Percentiles rank a stretch among this genome's conserved stretches.
These are phyloP conservation scores for Stomorhina lunata DNA, from an alignment of 2,888 invertebrate genomes.

Conservation along the genomic window DNA sequence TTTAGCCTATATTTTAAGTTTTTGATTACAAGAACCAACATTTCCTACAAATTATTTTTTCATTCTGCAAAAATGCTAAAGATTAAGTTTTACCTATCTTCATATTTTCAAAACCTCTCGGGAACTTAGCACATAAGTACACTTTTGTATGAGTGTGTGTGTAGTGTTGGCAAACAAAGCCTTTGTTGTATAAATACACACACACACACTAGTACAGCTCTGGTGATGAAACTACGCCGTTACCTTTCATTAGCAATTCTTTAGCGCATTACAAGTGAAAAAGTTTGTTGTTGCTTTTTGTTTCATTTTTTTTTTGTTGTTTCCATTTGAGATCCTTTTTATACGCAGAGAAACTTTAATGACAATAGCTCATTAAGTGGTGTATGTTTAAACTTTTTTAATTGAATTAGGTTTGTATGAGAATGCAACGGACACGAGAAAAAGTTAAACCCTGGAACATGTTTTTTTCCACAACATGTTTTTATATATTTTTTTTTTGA, in stretches of 20 bases:
- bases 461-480: slow-evolving; percentile 41
- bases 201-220: too few species aligned
- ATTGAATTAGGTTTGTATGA: slow-evolving; percentile 65
- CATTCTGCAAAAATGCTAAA: too few species aligned
- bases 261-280: slow-evolving; percentile 37
- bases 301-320: neutral
- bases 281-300: slow-evolving; percentile 22
- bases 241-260: slow-evolving; percentile 49
- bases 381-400: slow-evolving; percentile 67
- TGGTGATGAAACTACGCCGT: neutral
- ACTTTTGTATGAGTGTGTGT: too few species aligned
- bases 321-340: slow-evolving; percentile 1
- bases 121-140: too few species aligned
- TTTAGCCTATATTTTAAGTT: too few species aligned
- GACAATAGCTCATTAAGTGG: slow-evolving; percentile 64
- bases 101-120: too few species aligned
- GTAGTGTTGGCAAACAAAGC: neutral
- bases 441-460: slow-evolving; percentile 47
- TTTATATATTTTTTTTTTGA: slow-evolving; percentile 14
- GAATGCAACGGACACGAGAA: slow-evolving; percentile 45
- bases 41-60: too few species aligned
- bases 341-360: slow-evolving; percentile 55
- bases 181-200: neutral
- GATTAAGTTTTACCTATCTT: too few species aligned
- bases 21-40: too few species aligned